Conservation (phyloP, 2,888 invertebrate genomes). For the Himalopsyche kuldschensis region DNA sequence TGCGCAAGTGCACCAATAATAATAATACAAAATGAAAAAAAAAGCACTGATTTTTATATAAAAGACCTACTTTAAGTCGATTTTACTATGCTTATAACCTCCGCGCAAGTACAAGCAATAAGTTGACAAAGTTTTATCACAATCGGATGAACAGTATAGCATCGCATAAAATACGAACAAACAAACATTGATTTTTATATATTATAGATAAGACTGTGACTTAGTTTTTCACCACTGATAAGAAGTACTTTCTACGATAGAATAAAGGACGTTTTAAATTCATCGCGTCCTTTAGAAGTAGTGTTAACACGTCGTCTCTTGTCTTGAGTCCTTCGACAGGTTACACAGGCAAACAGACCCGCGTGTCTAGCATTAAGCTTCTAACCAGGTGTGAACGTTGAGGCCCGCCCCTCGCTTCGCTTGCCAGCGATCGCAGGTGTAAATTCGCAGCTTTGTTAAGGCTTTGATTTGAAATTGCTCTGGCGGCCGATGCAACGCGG, state of each 20-base stretch:
- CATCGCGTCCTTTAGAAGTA: conserved; percentile 2
- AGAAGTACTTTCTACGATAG: not conserved
- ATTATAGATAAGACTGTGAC: too few relatives aligned
- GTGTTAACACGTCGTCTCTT: conserved; percentile 24
- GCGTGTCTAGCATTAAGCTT: not conserved
- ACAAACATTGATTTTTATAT: too few relatives aligned
- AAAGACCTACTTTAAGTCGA: too few relatives aligned
- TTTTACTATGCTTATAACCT: too few relatives aligned
- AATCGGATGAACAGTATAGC: too few relatives aligned
- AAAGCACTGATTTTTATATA: too few relatives aligned
- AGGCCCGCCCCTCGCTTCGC: not conserved
- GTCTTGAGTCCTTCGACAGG: not conserved
- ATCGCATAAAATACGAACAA: too few relatives aligned
- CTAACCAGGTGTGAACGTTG: not conserved
- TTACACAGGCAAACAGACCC: not conserved
- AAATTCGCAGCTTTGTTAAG: conserved; percentile 21
- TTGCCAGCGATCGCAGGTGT: conserved; percentile 14
- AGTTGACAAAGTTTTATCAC: too few relatives aligned
- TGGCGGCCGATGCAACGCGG: not conserved
- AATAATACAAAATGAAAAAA: too few relatives aligned
- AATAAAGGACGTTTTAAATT: not conserved
- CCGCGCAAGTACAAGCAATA: too few relatives aligned
- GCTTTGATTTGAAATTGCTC: not conserved
- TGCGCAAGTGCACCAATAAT: too few relatives aligned
- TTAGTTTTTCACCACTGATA: not conserved